Evolutionary conservation across 2,113 vertebrate genomes (phyloP).

Genomic region (Paradoxurus hermaphroditus): DNA sequence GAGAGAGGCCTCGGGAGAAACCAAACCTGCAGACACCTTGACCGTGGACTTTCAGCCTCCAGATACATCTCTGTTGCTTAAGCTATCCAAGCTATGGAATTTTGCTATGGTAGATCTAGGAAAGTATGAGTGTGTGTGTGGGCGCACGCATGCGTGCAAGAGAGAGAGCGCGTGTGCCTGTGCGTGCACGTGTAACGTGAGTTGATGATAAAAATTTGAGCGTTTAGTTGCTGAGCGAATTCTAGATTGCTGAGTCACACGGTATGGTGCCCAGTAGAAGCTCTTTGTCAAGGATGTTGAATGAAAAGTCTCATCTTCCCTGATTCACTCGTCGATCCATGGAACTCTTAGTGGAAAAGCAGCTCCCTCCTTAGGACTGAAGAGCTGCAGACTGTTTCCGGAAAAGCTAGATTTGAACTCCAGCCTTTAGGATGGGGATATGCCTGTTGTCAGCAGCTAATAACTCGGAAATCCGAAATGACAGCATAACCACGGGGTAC

Average conservation of each 20-base stretch:
- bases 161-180: neutral
- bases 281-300: fast-evolving
- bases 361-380: neutral
- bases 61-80: neutral
- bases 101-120: neutral
- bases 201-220: neutral
- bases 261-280: neutral
- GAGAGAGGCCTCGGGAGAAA: neutral
- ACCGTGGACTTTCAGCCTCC: neutral
- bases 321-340: fast-evolving
- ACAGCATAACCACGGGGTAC: fast-evolving
- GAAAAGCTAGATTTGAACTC: neutral
- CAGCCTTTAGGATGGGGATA: neutral
- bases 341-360: fast-evolving
- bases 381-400: neutral
- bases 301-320: neutral
- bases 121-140: neutral
- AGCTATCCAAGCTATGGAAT: neutral
- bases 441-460: neutral
- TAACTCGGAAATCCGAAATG: neutral
- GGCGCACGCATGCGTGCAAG: no score
- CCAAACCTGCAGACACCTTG: neutral
- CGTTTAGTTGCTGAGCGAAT: neutral
- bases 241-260: neutral
- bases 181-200: neutral